A percentile compares a stretch with the other conserved stretches of the same genome.
phyloP scores from a whole-genome alignment of 2,888 invertebrate species.

The Plemyria rubiginata region DNA sequence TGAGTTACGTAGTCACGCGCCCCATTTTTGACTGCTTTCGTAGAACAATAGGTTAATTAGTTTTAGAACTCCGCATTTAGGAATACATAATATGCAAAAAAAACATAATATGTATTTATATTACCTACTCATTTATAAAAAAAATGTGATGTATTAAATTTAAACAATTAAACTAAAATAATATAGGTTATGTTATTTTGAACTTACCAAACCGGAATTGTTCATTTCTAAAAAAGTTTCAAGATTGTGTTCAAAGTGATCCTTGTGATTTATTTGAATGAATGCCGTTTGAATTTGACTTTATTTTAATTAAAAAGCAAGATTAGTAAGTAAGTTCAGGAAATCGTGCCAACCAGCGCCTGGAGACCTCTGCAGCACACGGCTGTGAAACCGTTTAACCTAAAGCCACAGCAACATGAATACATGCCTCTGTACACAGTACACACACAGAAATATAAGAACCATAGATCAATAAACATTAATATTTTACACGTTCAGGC shows the following conservation, averaged over 20 bases:
- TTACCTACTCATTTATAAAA: too few relatives aligned
- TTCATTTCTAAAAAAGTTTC: too few relatives aligned
- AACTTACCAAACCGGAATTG: too few relatives aligned
- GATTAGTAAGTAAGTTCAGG: constrained; percentile 23
- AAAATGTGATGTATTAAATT: too few relatives aligned
- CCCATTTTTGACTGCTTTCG: constrained; percentile 9
- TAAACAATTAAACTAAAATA: too few relatives aligned
- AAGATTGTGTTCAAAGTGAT: too few relatives aligned
- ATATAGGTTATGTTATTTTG: too few relatives aligned
- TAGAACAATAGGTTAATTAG: not conserved
- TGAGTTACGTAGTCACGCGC: constrained; percentile 16
- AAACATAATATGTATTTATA: too few relatives aligned
- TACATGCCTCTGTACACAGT: constrained; percentile 5
- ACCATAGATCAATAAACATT: not conserved
- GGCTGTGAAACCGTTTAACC: constrained; percentile 48
- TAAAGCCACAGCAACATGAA: constrained; percentile 18
- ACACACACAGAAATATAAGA: not conserved
- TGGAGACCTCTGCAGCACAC: constrained; percentile 40
- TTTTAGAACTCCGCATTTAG: not conserved
- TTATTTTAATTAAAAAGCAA: constrained; percentile 12
- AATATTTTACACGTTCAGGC: not conserved
- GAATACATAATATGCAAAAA: too few relatives aligned
- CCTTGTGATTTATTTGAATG: too few relatives aligned
- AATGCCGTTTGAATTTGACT: too few relatives aligned
- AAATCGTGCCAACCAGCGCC: constrained; percentile 23